Evolutionary conservation across 2,888 invertebrate species (phyloP), one percentile per base, ranked within the genome.

Genomic region (Melanchra persicariae): DNA sequence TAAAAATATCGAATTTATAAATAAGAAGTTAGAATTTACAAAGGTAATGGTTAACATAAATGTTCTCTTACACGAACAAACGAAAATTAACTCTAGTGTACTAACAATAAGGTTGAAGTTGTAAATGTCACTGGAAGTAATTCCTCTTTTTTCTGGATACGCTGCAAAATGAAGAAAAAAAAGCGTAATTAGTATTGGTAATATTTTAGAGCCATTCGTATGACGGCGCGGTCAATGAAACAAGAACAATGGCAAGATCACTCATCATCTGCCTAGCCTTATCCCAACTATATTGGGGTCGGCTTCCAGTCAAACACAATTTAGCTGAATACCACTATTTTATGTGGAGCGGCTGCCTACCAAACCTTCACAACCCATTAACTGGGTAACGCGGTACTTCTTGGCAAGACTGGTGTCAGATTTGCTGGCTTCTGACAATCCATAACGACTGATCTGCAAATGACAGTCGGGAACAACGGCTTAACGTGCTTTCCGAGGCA

Each of bases 111-210:
- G 67, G 74, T 77, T 73, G 58, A 54, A 26, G 19, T 59, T 62
- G 24, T 63, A 58, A 74, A 52, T 65, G 81, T 88, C 86, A 94
- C 85, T 93, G 92, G 85, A 95, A 95, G 75, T 94, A 95, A 82
- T 91, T 93, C 65, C 92, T 91, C 85, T 95, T 95, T 91, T 95
- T 95, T 74, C 94, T 89, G 30, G 92, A 77, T 64, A 94, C 84
- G 17, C 95, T 95, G 93, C 2, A 91, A 92, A 76, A 67, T 58
- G 30, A 71, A 82, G 49, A 69, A 37, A 70, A 10, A 17, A 1
- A 15, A 17, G 2, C 6, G 1, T 40, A 2, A 30, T 69, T 1
- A 77, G 22, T 19, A 52, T 40, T 22, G 19, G 19, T 45, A 5
- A 26, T 45, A 2, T 64, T 43, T 30, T n/a, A 24, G n/a, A 15